Base-by-base conservation (phyloP, 2,113 vertebrate species). In the Leptosomus discolor region DNA sequence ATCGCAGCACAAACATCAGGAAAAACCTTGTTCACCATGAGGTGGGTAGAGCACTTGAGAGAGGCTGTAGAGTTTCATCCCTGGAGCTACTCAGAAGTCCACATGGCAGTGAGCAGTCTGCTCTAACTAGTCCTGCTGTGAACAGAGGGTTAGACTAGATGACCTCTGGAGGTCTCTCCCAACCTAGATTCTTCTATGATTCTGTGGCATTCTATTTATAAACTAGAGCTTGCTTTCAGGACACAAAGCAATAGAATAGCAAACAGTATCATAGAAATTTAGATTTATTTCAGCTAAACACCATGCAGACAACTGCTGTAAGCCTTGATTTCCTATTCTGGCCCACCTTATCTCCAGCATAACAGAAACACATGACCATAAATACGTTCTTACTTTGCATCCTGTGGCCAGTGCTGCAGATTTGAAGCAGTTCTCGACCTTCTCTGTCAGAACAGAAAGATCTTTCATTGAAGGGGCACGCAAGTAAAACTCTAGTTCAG, bases 381-480 rank as follows among this genome's bases (percentile, higher is more conserved):
- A 77, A 83, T n/a, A 95, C 48, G 56, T 74, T 76, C 98, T 98
- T 98, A 99, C 99, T 97, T 97, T 97, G 88, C 99, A 99, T 77
- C 98, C 98, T 26, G 99, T 99, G 65, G 99, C 98, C 88, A 98
- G 69, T 57, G 98, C 99, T 88, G 99, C 99, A 85, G 99, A 98
- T 97, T 79, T 98, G 98, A 99, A 99, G 96, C 99, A 99, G 84
- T 98, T 98, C 96, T 99, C 98, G 37, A 98, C 98, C 95, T 98
- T 99, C 95, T 98, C 98, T 88, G 97, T 98, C 95, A 99, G 97
- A 93, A 98, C 68, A 79, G 88, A 79, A 82, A 99, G 98, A 39
- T 99, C 99, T 94, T 97, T 98, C 88, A 96, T 76, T 65, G 98
- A 97, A 30, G 98, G 98, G 7, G 99, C 98, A 79, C 98, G 98